These are phyloP conservation scores for Chamaetylas fuelleborni DNA, from an alignment of 2,113 vertebrate species.

Conservation along the genomic window DNA sequence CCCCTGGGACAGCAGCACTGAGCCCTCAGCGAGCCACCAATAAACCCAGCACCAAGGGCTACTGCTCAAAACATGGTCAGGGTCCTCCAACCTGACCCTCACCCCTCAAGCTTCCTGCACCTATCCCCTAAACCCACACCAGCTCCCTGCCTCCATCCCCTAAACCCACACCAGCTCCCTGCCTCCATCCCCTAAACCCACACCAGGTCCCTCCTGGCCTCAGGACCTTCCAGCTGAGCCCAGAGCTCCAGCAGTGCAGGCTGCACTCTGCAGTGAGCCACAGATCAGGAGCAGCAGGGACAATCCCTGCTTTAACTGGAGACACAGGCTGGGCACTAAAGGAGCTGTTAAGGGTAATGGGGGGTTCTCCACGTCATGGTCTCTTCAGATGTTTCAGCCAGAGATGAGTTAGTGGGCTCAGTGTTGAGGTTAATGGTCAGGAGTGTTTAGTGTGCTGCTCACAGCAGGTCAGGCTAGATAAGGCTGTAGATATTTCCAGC, in stretches of 20 bases:
- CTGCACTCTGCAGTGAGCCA: not conserved
- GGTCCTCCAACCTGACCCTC: not conserved
- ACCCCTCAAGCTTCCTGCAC: accelerated
- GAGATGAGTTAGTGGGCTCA: not conserved
- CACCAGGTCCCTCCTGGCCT: not conserved
- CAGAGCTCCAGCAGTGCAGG: not conserved
- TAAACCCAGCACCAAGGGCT: accelerated
- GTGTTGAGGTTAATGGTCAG: not conserved
- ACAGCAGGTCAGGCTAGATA: not conserved
- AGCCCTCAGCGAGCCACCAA: not conserved
- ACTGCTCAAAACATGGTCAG: not conserved
- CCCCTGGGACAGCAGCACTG: not conserved
- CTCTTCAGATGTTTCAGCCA: not conserved
- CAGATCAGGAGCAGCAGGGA: not conserved
- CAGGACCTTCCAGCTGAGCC: not conserved
- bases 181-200: not conserved
- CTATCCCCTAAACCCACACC: not conserved
- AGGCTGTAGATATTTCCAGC: not conserved
- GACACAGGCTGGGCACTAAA: not conserved
- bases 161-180: too few relatives aligned
- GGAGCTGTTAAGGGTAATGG: not conserved
- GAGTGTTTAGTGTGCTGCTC: not conserved
- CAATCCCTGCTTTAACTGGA: not conserved
- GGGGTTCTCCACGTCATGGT: not conserved
- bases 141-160: too few relatives aligned